Percentiles rank a stretch among this genome's conserved stretches.
Conservation (phyloP, 2,113 vertebrate species). For the Myotis lucifugus region DNA sequence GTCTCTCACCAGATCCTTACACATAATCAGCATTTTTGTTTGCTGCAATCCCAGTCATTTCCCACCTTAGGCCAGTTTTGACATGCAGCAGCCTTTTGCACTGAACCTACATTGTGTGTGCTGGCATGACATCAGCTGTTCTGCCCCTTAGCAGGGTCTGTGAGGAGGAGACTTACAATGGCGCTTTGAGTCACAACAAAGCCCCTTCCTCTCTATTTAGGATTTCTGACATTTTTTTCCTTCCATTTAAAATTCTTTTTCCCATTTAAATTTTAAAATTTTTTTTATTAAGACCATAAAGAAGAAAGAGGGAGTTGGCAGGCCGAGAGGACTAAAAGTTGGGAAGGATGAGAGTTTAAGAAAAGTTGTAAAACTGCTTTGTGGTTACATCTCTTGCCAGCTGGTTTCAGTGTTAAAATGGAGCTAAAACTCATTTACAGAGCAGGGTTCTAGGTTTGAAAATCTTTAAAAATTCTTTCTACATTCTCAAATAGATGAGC, state of each 20-base stretch:
- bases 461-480: conserved; percentile 43
- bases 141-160: conserved; percentile 43
- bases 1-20: conserved; percentile 56
- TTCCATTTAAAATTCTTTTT: conserved; percentile 71
- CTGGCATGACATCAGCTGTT: conserved; percentile 40
- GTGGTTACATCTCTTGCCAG: conserved; percentile 63
- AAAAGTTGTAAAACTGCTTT: conserved; percentile 57
- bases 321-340: conserved; percentile 45
- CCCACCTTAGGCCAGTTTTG: conserved; percentile 57
- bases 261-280: conserved; percentile 38
- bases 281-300: conserved; percentile 50
- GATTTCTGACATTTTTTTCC: conserved; percentile 56
- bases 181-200: conserved; percentile 70
- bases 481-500: background rate
- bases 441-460: conserved; percentile 48
- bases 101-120: conserved; percentile 1
- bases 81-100: background rate
- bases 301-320: conserved; percentile 33
- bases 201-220: conserved; percentile 65
- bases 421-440: conserved; percentile 31
- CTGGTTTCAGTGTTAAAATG: conserved; percentile 46
- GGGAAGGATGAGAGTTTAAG: conserved; percentile 46
- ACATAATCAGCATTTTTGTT: conserved; percentile 74
- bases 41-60: conserved; percentile 53
- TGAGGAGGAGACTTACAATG: conserved; percentile 44